Evolutionary conservation across 2,797 vertebrate species (phyloP).

Genomic region (Danio albolineatus): DNA sequence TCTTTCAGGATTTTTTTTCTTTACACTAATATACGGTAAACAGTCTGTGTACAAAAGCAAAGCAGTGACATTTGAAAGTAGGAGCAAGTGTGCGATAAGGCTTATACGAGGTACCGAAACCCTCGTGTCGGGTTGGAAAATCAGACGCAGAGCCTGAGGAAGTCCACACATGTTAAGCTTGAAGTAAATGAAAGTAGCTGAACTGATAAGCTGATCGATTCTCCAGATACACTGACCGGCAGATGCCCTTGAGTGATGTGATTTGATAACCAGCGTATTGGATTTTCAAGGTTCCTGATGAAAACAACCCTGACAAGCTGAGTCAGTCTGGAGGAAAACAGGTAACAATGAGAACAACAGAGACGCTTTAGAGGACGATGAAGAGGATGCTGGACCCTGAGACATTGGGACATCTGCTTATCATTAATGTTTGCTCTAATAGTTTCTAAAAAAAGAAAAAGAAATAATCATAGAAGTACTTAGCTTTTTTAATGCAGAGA

Average conservation of each 20-base stretch:
- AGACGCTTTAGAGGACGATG: background rate
- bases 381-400: conserved; percentile 1
- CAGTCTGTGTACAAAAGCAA: conserved; percentile 13
- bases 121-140: conserved; percentile 39
- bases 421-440: background rate
- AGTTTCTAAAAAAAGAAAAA: background rate
- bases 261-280: conserved; percentile 56
- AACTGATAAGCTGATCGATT: conserved; percentile 69
- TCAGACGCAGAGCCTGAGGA: conserved; percentile 52
- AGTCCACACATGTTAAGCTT: conserved; percentile 58
- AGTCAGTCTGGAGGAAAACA: conserved; percentile 45
- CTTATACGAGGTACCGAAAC: conserved; percentile 1
- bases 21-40: background rate
- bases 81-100: conserved; percentile 50
- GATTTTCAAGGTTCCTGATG: conserved; percentile 49
- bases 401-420: background rate
- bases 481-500: background rate
- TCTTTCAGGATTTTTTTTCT: background rate
- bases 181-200: conserved; percentile 58
- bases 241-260: conserved; percentile 68
- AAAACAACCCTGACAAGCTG: conserved; percentile 45
- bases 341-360: conserved; percentile 26
- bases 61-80: conserved; percentile 48
- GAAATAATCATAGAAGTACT: background rate
- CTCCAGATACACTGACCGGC: conserved; percentile 66